phyloP scores from a whole-genome alignment of 2,888 invertebrate species.

The Hypolimnas misippus region DNA sequence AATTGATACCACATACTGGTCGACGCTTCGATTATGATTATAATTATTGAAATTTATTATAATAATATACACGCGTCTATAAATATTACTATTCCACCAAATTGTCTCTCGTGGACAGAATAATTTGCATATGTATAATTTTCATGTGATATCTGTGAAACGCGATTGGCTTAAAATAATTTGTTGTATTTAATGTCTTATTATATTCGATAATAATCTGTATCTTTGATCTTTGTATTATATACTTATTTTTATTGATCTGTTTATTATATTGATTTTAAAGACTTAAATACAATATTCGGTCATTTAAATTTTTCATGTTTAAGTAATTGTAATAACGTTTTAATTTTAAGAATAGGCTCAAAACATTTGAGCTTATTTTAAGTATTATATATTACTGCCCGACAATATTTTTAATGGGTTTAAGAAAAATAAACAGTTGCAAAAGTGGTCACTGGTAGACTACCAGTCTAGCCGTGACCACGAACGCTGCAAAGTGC shows the following conservation, averaged over 20 bases:
- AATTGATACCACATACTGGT: not conserved
- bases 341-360: no score
- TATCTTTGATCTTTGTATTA: not conserved
- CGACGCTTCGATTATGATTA: not conserved
- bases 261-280: not conserved
- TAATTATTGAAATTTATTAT: slow-evolving; percentile 10
- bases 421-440: no score
- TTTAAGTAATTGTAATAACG: no score
- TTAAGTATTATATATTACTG: no score
- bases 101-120: not conserved
- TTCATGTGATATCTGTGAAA: not conserved
- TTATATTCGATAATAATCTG: no score
- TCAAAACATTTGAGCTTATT: no score
- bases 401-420: no score
- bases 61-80: not conserved
- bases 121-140: not conserved
- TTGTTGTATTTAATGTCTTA: not conserved
- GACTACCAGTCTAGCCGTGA: no score
- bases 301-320: no score
- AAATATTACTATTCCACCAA: slow-evolving; percentile 1
- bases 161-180: not conserved
- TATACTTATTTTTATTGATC: not conserved
- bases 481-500: no score
- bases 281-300: not conserved
- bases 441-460: no score